These are phyloP conservation scores for Lypha dubia DNA, from an alignment of 2,888 invertebrate genomes.

Conservation along the genomic window DNA sequence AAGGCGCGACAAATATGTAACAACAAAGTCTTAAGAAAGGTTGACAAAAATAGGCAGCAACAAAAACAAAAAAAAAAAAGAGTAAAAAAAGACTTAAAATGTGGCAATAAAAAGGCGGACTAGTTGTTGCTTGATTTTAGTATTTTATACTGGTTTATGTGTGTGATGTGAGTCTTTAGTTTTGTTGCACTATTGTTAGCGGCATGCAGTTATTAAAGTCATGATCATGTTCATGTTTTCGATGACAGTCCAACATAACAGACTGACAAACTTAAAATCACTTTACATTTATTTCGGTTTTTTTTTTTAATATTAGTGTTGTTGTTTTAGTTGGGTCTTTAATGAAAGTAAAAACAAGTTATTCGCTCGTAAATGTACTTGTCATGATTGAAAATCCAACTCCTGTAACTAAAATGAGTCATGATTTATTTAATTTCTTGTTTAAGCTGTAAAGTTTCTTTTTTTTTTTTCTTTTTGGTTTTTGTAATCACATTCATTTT, in stretches of 20 bases:
- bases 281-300: slow-evolving; percentile 50
- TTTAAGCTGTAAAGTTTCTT: neutral
- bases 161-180: neutral
- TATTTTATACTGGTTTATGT: slow-evolving; percentile 13
- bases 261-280: slow-evolving; percentile 58
- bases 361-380: slow-evolving; percentile 42
- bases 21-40: slow-evolving; percentile 33
- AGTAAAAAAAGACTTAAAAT: neutral
- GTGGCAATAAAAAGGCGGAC: slow-evolving; percentile 42
- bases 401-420: slow-evolving; percentile 31
- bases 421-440: slow-evolving; percentile 13
- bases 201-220: slow-evolving; percentile 61
- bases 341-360: slow-evolving; percentile 69
- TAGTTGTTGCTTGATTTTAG: slow-evolving; percentile 1
- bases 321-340: slow-evolving; percentile 3
- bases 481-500: slow-evolving; percentile 5
- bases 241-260: slow-evolving; percentile 47
- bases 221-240: slow-evolving; percentile 67
- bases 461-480: too few species aligned
- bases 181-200: slow-evolving; percentile 32
- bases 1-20: slow-evolving; percentile 28
- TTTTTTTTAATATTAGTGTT: slow-evolving; percentile 22
- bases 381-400: slow-evolving; percentile 44
- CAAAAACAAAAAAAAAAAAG: neutral
- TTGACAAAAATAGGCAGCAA: slow-evolving; percentile 34